phyloP scores from a whole-genome alignment of 2,888 invertebrate species.

The Pilophorus perplexus region DNA sequence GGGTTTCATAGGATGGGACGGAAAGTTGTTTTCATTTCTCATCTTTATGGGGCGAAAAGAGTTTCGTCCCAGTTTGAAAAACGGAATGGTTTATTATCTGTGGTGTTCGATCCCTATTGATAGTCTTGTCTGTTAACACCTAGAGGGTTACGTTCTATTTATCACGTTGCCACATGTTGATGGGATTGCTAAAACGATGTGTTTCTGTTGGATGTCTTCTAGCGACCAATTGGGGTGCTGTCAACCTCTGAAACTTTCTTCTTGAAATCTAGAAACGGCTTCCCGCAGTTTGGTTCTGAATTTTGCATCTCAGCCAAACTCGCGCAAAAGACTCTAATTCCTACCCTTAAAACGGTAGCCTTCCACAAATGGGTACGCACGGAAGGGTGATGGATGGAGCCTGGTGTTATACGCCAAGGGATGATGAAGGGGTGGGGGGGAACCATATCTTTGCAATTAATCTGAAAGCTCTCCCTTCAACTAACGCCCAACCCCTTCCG shows the following conservation, averaged over 20 bases:
- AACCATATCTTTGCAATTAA: not conserved
- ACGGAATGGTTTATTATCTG: not conserved
- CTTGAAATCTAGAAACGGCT: no score
- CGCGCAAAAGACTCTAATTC: not conserved
- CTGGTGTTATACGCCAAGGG: not conserved
- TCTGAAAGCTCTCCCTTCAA: not conserved
- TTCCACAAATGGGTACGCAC: not conserved
- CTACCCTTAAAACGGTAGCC: not conserved
- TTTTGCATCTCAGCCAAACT: not conserved
- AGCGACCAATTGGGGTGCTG: no score
- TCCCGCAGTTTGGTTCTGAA: no score
- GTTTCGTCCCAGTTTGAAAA: not conserved
- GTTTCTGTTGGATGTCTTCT: no score
- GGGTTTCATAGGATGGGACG: not conserved
- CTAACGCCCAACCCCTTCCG: not conserved
- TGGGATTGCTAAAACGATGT: no score
- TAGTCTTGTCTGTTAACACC: not conserved
- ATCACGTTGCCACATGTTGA: not conserved
- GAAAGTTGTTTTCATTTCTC: not conserved
- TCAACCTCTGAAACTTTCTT: no score
- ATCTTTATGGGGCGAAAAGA: not conserved
- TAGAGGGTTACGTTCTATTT: not conserved
- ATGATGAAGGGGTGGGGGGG: not conserved
- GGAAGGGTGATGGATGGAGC: no score
- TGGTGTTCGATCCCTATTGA: not conserved